A percentile compares a stretch with the other conserved stretches of the same genome.
Evolutionary conservation across 2,888 invertebrate genomes (phyloP).

Genomic region (Malacosoma neustria): DNA sequence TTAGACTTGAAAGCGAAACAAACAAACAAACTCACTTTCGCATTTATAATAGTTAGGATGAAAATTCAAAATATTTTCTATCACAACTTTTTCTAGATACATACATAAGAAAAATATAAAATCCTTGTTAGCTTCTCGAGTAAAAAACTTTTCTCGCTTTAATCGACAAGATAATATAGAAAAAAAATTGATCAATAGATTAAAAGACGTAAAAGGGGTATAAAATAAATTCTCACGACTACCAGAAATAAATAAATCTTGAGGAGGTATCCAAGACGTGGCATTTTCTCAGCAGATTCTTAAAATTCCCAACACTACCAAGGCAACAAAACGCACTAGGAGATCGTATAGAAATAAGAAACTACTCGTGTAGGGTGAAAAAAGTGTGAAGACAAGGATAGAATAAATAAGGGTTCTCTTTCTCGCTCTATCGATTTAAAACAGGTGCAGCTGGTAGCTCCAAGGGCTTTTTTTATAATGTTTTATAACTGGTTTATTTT

Average conservation of each 20-base stretch:
- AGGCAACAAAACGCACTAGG: constrained; percentile 10
- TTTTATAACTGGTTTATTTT: not conserved
- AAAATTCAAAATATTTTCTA: too few relatives aligned
- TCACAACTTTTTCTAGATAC: too few relatives aligned
- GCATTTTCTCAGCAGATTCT: constrained; percentile 18
- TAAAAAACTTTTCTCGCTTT: too few relatives aligned
- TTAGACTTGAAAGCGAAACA: too few relatives aligned
- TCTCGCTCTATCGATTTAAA: not conserved
- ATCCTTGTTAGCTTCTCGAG: too few relatives aligned
- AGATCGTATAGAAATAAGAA: constrained; percentile 4
- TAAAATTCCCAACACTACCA: constrained; percentile 22
- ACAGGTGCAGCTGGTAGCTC: too few relatives aligned
- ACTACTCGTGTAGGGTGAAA: not conserved
- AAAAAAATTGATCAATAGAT: not conserved
- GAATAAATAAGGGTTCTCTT: constrained; percentile 1
- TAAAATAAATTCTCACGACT: constrained; percentile 11
- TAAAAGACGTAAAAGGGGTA: not conserved
- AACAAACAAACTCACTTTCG: too few relatives aligned
- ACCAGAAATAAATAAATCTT: constrained; percentile 9
- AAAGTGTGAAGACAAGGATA: not conserved
- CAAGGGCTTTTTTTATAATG: too few relatives aligned
- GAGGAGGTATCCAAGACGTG: constrained; percentile 7
- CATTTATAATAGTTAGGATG: too few relatives aligned
- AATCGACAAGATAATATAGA: constrained; percentile 9
- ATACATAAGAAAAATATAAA: too few relatives aligned